A percentile compares a stretch with the other conserved stretches of the same genome.
phyloP scores from a whole-genome alignment of 2,888 invertebrate genomes.

The Macaria liturata region DNA sequence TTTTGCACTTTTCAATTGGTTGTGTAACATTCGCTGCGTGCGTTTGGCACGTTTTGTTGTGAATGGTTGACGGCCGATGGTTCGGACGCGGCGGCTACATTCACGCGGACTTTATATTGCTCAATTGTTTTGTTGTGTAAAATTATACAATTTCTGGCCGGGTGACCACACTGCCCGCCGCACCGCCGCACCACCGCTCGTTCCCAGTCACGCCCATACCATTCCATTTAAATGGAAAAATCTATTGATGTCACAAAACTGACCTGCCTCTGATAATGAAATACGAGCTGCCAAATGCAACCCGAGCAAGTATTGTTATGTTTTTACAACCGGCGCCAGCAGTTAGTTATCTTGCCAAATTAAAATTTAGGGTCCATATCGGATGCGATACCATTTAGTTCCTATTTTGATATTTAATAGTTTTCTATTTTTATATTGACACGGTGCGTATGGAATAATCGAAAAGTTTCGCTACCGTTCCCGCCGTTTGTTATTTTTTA shows the following conservation, averaged over 20 bases:
- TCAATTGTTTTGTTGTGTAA: constrained; percentile 69
- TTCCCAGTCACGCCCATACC: constrained; percentile 52
- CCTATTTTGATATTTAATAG: constrained; percentile 62
- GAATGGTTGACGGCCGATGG: constrained; percentile 64
- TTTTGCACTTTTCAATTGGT: constrained; percentile 63
- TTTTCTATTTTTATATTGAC: constrained; percentile 72
- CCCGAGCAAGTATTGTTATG: constrained; percentile 12
- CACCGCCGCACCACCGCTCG: constrained; percentile 36
- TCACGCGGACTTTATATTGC: constrained; percentile 57
- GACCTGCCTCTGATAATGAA: constrained; percentile 24
- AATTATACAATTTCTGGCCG: constrained; percentile 75
- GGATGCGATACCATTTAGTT: constrained; percentile 49
- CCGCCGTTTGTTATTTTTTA: constrained; percentile 51
- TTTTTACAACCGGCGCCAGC: constrained; percentile 65
- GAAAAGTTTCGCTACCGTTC: constrained; percentile 75
- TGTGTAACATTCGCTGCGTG: constrained; percentile 56
- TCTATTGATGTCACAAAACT: constrained; percentile 25
- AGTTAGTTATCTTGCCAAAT: constrained; percentile 45
- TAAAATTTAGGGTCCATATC: constrained; percentile 50
- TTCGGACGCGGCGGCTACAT: constrained; percentile 64
- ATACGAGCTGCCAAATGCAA: constrained; percentile 25
- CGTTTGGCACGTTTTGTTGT: constrained; percentile 78
- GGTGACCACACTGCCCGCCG: constrained; percentile 54
- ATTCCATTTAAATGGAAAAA: constrained; percentile 48
- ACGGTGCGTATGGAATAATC: constrained; percentile 68